Evolutionary conservation across 2,113 vertebrate genomes (phyloP), one percentile per base, ranked within the genome.

Genomic region (Microcebus murinus): DNA sequence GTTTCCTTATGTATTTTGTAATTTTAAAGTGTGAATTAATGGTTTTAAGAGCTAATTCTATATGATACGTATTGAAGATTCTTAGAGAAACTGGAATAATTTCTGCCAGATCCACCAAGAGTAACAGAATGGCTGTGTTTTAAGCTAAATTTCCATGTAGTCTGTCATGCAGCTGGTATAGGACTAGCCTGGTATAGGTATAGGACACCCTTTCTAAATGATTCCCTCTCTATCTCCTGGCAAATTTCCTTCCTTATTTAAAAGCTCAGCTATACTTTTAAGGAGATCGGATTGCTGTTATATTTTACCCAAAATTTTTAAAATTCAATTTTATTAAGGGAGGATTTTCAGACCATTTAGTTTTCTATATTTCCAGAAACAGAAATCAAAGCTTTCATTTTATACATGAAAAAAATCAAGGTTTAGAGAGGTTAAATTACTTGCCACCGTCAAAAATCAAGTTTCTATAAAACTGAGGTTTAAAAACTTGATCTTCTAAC

Each of bases 401-500:
- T 76, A 83, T 29, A 70, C 27, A 79, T 57, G 42, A 95, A 45
- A 59, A 86, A 86, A 89, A 89, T 0, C 18, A n/a, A 95, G 17
- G 50, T 45, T 68, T 76, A 88, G 61, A 63, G 52, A 68, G 23
- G 1, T 39, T 70, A 94, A 65, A 34, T 45, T 71, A 79, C n/a
- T 90, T 91, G 71, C 29, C 83, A 89, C 1, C 0, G n/a, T 86
- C 39, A 93, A 14, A 50, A 39, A 59, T 63, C n/a, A 36, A 59
- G 27, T 52, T 70, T 86, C 73, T 52, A 48, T 10, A 82, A 65
- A 55, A n/a, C 25, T 50, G 71, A 17, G 17, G 8, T 23, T 87
- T 92, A 90, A 52, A 87, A 91, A 90, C 92, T 20, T 25, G 9
- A 65, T 95, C 87, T 87, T 95, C 48, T 57, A 74, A 67, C 10